Evolutionary conservation across 1,140 invertebrate genomes (phyloP), one percentile per base, ranked within the genome.

Genomic region (Gryllus bimaculatus): DNA sequence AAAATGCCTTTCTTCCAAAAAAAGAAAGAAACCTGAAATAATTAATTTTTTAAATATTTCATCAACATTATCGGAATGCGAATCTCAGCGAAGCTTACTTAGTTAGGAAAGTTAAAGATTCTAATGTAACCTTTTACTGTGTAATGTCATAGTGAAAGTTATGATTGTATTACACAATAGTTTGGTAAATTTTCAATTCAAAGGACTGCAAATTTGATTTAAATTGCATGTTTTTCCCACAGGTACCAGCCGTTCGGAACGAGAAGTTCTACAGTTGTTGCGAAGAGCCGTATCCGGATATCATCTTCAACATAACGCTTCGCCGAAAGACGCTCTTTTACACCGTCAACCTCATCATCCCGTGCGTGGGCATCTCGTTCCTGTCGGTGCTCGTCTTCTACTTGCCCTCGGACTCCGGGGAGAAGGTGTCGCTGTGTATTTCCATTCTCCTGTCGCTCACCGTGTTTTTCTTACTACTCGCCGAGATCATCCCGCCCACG

Each of bases 401-500:
- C 86, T 86, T 99, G 82, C 98, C 98, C 54, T 98, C 96, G 77
- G 97, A 99, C 87, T 98, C 96, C 73, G 97, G 98, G 78, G 98
- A 99, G 87, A 98, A 99, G 85, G 87, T 99, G 82, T 97, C 97
- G 76, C 91, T 99, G 54, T 98, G 96, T 86, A 99, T 99, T 84
- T 99, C 97, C 81, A 99, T 99, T 85, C 90, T 99, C 78, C 93
- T 99, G 26, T 99, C 98, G 79, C 89, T 99, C 82, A 99, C 98
- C 84, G 97, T 99, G 89, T 99, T 99, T 90, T 99, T 99, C 89
- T 89, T 99, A 81, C 90, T 99, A 82, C 89, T 99, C 82, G 96
- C 95, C 82, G 97, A 99, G 88, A 98, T 99, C 85, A 99, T 99
- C 86, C 98, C 98, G 79, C 97, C 98, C n/a, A 99, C 98, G 78